Evolutionary conservation across 37 sponge, comb jelly and placozoan genomes (phyloP), one percentile per base, ranked within the genome.

Genomic region (Tethya wilhelma): DNA sequence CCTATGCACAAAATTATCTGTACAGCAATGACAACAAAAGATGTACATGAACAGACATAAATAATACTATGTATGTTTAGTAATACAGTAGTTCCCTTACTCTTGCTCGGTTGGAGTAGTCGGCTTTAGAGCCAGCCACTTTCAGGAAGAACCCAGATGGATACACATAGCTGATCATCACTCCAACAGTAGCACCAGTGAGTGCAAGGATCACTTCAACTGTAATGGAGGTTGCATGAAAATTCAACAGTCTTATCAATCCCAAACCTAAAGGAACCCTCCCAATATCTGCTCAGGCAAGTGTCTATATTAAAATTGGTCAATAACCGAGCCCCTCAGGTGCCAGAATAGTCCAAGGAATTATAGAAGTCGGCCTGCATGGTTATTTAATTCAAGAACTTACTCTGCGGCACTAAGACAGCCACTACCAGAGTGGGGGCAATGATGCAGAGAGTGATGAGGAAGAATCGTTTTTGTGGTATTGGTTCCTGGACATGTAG

Each of bases 181-280:
- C 73, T 0, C 95, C 98, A 29, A 69, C 59, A 14, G 88, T 83
- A 34, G 95, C 92, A 4, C 96, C 96, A 25, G 88, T 91, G 56
- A 95, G 80, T 22, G 66, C 74, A 7, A 95, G 70, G 1, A 95
- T 79, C 20, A 76, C 31, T 57, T 91, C 93, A 40, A 95, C 96
- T 94, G 74, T 38, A 72, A 33, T 19, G 19, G 36, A 26, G 44
- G 34, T 67, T 19, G 53, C 53, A n/a, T n/a, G n/a, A n/a, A n/a
- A n/a, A n/a, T n/a, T n/a, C n/a, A n/a, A n/a, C n/a, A n/a, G n/a
- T n/a, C n/a, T n/a, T n/a, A n/a, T n/a, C n/a, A n/a, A n/a, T n/a
- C n/a, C n/a, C n/a, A n/a, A n/a, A 49, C 53, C 14, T 14, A 60
- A 6, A 60, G 7, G 14, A 26, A 60, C n/a, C n/a, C n/a, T n/a